A percentile compares a stretch with the other conserved stretches of the same genome.
phyloP scores from a whole-genome alignment of 2,888 invertebrate genomes.

The Dolichomitus sp. region DNA sequence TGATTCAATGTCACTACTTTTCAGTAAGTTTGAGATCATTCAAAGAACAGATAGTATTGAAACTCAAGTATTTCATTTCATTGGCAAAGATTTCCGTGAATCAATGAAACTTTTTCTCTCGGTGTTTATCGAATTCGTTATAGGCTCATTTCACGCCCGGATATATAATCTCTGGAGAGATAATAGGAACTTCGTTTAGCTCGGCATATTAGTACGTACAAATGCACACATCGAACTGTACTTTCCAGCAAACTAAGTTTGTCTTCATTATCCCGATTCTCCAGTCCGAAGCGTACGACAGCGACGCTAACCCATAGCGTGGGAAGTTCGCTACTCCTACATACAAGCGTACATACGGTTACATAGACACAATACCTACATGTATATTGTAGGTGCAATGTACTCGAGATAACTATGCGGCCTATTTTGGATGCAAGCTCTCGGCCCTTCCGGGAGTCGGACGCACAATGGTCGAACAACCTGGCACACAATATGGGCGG shows the following conservation, averaged over 20 bases:
- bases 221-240: constrained; percentile 5
- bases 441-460: constrained; percentile 25
- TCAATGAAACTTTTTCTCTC: too few relatives aligned
- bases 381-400: constrained; percentile 40
- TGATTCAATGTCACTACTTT: too few relatives aligned
- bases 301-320: neutral
- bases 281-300: neutral
- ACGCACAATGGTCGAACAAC: constrained; percentile 49
- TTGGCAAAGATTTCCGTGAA: too few relatives aligned
- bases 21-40: too few relatives aligned
- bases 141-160: neutral
- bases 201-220: constrained; percentile 12
- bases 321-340: neutral
- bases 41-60: too few relatives aligned
- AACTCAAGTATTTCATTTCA: too few relatives aligned
- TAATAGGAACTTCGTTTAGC: constrained; percentile 1
- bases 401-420: constrained; percentile 60
- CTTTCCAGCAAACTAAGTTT: constrained; percentile 11
- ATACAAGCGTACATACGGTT: neutral
- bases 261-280: constrained; percentile 22
- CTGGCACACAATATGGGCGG: constrained; percentile 46
- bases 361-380: neutral
- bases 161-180: neutral
- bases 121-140: too few relatives aligned
- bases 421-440: constrained; percentile 51